These are phyloP conservation scores for Xestia xanthographa DNA, from an alignment of 2,888 invertebrate genomes.

Conservation along the genomic window DNA sequence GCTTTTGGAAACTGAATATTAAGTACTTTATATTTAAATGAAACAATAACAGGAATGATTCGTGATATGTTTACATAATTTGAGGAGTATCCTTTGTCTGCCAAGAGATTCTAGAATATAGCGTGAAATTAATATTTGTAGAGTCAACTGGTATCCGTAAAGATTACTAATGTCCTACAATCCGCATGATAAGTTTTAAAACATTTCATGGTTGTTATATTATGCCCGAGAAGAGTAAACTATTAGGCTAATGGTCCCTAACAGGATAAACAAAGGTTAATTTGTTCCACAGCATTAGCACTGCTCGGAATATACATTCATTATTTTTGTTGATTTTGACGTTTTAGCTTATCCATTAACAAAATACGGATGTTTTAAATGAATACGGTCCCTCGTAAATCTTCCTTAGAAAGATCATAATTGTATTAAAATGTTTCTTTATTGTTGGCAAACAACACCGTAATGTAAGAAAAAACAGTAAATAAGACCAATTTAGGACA, in stretches of 20 bases:
- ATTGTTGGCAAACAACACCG: conserved; percentile 40
- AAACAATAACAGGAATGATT: conserved; percentile 42
- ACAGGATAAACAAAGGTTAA: conserved; percentile 33
- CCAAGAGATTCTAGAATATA: conserved; percentile 14
- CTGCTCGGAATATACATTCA: conserved; percentile 24
- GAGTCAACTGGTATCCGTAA: conserved; percentile 8
- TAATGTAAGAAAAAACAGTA: conserved; percentile 27
- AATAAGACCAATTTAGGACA: conserved; percentile 34
- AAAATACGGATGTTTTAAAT: conserved; percentile 33
- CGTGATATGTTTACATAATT: conserved; percentile 19
- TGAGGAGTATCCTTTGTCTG: conserved; percentile 6
- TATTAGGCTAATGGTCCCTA: conserved; percentile 22
- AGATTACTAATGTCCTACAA: conserved; percentile 3
- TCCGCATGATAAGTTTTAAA: not conserved
- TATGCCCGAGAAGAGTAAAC: conserved; percentile 1
- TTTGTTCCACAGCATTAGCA: conserved; percentile 31
- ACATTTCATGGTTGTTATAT: not conserved
- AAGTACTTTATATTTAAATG: conserved; percentile 34
- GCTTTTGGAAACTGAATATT: conserved; percentile 44
- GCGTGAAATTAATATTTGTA: conserved; percentile 17
- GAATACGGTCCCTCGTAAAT: conserved; percentile 35
- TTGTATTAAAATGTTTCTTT: conserved; percentile 37
- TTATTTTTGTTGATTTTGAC: conserved; percentile 42
- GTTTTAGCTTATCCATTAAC: conserved; percentile 42
- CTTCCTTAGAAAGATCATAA: conserved; percentile 35